These are phyloP conservation scores for Acanthosoma haemorrhoidale DNA, from an alignment of 2,888 invertebrate genomes.

Conservation along the genomic window DNA sequence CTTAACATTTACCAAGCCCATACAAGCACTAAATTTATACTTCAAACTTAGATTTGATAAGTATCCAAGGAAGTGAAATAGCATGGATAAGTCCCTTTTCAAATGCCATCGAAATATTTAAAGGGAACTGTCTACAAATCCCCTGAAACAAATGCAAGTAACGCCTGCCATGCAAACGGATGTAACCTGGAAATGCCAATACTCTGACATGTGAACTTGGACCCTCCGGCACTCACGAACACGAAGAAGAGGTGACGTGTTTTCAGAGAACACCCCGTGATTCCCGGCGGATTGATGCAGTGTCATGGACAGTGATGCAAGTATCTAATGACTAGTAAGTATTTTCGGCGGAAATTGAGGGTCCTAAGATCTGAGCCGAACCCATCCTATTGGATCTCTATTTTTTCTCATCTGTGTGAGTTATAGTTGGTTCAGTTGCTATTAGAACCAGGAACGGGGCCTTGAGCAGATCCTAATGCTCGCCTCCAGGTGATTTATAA, in stretches of 20 bases:
- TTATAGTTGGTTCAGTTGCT: slow-evolving; percentile 2
- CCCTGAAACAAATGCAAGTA: no score
- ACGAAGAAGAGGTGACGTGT: neutral
- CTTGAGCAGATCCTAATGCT: neutral
- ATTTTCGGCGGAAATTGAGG: neutral
- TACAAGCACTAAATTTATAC: no score
- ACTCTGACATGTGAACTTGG: no score
- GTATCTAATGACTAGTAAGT: neutral
- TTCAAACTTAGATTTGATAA: no score
- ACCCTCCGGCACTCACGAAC: neutral
- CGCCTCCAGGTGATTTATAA: neutral
- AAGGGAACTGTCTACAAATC: no score
- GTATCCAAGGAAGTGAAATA: no score
- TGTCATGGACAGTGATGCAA: neutral
- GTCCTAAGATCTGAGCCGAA: neutral
- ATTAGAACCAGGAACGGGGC: neutral
- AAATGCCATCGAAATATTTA: no score
- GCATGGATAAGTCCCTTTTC: no score
- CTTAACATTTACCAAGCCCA: no score
- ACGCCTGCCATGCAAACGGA: no score
- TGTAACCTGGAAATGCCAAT: no score
- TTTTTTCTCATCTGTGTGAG: neutral
- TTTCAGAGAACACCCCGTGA: neutral
- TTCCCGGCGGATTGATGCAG: no score
- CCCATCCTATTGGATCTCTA: neutral